These are phyloP conservation scores for Dromococcyx pavoninus DNA, from an alignment of 2,797 vertebrate genomes.

Conservation along the genomic window DNA sequence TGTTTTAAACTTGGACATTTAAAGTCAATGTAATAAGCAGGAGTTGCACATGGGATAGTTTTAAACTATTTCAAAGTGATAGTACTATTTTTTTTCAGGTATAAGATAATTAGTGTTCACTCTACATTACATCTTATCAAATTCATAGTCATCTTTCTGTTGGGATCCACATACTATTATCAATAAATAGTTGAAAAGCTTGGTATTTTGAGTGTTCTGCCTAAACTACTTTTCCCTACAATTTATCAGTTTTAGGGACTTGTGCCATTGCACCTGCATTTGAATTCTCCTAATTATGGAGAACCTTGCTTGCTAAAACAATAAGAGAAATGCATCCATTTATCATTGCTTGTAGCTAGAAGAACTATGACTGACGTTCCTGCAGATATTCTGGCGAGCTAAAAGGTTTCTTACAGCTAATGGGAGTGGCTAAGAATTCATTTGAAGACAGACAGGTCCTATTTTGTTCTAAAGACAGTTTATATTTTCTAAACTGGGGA, in stretches of 20 bases:
- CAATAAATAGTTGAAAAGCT: background rate
- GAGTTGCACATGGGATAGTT: background rate
- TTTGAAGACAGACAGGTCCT: background rate
- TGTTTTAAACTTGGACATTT: background rate
- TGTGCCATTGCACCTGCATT: slow-evolving; percentile 9
- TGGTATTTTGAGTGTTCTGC: background rate
- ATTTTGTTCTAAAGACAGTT: background rate
- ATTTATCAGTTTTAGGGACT: background rate
- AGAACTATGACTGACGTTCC: background rate
- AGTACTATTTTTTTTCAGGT: background rate
- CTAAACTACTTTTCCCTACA: background rate
- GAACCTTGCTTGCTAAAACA: slow-evolving; percentile 13
- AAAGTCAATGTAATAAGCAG: background rate
- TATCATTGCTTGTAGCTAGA: background rate
- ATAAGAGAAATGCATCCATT: background rate
- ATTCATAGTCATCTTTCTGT: background rate
- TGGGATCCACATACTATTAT: background rate
- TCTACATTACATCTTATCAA: background rate
- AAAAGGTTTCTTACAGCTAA: slow-evolving; percentile 10
- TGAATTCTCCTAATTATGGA: slow-evolving; percentile 11
- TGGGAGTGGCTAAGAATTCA: background rate
- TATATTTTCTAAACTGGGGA: background rate
- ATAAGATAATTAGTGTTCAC: background rate
- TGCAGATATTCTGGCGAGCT: slow-evolving; percentile 25
- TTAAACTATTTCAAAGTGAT: background rate